Evolutionary conservation across 2,113 vertebrate genomes (phyloP).

Genomic region (Tricholaema leucomelas): DNA sequence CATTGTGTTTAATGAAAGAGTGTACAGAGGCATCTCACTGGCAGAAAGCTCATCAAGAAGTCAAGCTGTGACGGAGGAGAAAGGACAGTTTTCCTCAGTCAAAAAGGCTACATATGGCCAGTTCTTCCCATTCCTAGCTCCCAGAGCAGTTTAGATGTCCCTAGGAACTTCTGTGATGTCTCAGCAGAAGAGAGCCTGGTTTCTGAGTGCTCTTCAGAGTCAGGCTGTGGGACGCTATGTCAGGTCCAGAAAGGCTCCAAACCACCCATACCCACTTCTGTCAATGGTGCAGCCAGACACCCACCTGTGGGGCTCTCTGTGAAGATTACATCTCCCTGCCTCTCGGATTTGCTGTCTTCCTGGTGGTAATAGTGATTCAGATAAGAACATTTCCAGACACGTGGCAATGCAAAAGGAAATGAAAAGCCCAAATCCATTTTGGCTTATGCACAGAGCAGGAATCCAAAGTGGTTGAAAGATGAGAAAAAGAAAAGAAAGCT

Average conservation of each 20-base stretch:
- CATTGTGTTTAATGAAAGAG: not conserved
- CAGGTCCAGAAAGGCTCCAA: not conserved
- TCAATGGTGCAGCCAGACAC: not conserved
- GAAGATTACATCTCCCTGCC: not conserved
- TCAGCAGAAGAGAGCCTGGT: not conserved
- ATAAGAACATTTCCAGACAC: not conserved
- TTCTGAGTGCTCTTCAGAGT: not conserved
- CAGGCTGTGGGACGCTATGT: not conserved
- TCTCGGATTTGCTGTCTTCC: not conserved
- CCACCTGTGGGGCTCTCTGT: not conserved
- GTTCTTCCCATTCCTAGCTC: not conserved
- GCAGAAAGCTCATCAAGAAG: not conserved
- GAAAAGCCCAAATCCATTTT: conserved; percentile 33
- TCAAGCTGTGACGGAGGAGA: not conserved
- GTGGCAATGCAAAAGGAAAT: conserved; percentile 7
- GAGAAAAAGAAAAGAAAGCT: not conserved
- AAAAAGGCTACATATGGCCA: not conserved
- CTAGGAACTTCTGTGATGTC: not conserved
- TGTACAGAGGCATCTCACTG: not conserved
- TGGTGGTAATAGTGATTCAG: not conserved
- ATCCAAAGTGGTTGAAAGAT: conserved; percentile 20
- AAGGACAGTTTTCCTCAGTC: not conserved
- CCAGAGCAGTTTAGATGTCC: not conserved
- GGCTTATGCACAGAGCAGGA: conserved; percentile 9
- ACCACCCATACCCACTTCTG: not conserved